A percentile compares a stretch with the other conserved stretches of the same genome.
These are phyloP conservation scores for Physella acuta DNA, from an alignment of 1,140 invertebrate genomes.

Conservation along the genomic window DNA sequence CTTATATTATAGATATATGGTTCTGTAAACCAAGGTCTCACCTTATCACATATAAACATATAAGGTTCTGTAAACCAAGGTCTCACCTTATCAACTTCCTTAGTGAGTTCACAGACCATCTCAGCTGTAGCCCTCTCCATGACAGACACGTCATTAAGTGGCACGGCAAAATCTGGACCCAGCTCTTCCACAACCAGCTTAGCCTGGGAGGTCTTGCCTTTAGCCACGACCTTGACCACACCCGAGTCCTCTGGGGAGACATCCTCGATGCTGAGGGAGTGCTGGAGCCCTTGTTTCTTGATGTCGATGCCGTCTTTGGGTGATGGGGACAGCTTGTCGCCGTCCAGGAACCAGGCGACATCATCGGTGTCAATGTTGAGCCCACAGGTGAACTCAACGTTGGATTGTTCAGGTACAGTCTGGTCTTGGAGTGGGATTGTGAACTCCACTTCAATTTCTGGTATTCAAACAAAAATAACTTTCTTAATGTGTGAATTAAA, in stretches of 20 bases:
- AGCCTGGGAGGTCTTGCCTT: slow-evolving; percentile 44
- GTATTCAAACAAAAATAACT: background rate
- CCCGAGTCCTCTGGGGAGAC: slow-evolving; percentile 44
- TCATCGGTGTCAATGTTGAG: slow-evolving; percentile 82
- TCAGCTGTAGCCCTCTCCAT: slow-evolving; percentile 34
- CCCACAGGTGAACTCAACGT: slow-evolving; percentile 87
- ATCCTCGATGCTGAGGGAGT: slow-evolving; percentile 50
- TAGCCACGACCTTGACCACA: slow-evolving; percentile 45
- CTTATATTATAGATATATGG: too few relatives aligned
- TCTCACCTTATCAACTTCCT: slow-evolving; percentile 31
- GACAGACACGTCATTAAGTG: slow-evolving; percentile 36
- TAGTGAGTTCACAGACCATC: slow-evolving; percentile 39
- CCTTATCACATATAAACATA: too few relatives aligned
- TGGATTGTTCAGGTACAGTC: slow-evolving; percentile 71
- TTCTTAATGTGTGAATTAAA: too few relatives aligned
- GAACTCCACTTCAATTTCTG: slow-evolving; percentile 35
- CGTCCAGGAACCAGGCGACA: slow-evolving; percentile 59
- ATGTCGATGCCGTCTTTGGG: slow-evolving; percentile 74
- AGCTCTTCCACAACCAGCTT: slow-evolving; percentile 43
- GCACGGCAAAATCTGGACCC: slow-evolving; percentile 30
- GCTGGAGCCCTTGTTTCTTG: slow-evolving; percentile 44
- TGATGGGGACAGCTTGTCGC: slow-evolving; percentile 44
- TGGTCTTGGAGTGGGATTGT: slow-evolving; percentile 40
- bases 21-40: too few relatives aligned
- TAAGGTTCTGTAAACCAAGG: too few relatives aligned